Conservation (phyloP, 2,113 vertebrate species). For the Ochotona princeps region DNA sequence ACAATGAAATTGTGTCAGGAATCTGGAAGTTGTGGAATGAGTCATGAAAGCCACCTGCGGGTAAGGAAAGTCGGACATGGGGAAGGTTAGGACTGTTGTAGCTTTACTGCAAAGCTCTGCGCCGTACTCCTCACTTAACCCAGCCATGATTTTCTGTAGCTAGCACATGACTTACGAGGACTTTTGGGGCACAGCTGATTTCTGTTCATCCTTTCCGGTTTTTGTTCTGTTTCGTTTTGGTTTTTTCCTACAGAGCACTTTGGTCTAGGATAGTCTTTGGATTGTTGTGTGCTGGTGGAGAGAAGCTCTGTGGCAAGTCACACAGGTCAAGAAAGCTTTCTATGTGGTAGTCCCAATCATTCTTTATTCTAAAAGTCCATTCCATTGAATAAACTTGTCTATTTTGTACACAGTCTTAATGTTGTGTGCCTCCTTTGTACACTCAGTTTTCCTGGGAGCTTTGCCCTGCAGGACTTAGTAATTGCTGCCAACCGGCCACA, state of each 20-base stretch:
- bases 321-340: not conserved
- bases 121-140: accelerated
- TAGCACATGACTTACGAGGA: not conserved
- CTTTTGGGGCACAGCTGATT: not conserved
- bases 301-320: not conserved
- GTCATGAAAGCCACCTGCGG: accelerated
- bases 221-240: not conserved
- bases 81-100: no score
- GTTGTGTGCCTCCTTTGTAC: not conserved
- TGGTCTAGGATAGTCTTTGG: not conserved
- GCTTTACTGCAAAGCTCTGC: not conserved
- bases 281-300: not conserved
- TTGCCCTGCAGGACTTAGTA: not conserved
- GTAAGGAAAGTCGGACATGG: not conserved
- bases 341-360: not conserved
- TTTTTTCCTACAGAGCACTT: not conserved
- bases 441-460: not conserved
- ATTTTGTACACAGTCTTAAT: not conserved
- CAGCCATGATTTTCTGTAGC: not conserved
- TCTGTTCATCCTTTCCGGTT: constrained; percentile 28
- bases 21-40: not conserved
- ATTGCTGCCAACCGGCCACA: constrained; percentile 19
- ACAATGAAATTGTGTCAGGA: not conserved
- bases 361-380: not conserved
- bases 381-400: constrained; percentile 53